These are phyloP conservation scores for Melopsittacus undulatus DNA, from an alignment of 2,797 vertebrate genomes.

Conservation along the genomic window DNA sequence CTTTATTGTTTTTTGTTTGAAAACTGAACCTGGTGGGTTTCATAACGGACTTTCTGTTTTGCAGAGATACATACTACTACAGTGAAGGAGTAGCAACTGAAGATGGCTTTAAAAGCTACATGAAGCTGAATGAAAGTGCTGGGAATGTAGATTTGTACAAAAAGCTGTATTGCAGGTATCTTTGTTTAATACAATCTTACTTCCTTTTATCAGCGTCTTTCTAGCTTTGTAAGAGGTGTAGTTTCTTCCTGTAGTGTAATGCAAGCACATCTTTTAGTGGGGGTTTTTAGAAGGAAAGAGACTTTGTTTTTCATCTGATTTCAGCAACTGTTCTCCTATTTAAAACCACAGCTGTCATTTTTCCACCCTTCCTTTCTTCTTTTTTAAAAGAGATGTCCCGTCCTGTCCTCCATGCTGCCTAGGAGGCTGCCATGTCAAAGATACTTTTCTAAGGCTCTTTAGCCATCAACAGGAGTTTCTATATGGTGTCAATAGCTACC, in stretches of 20 bases:
- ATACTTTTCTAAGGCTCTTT: not conserved
- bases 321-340: not conserved
- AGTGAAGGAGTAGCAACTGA: slow-evolving; percentile 46
- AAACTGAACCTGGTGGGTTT: not conserved
- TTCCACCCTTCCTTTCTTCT: not conserved
- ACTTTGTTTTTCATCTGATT: not conserved
- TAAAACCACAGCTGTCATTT: not conserved
- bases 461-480: not conserved
- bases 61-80: slow-evolving; percentile 76
- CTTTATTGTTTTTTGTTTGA: not conserved
- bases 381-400: not conserved
- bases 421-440: not conserved
- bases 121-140: slow-evolving; percentile 76
- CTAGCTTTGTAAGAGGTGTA: not conserved
- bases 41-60: not conserved
- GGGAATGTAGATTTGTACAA: slow-evolving; percentile 71
- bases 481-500: not conserved
- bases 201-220: not conserved
- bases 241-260: not conserved
- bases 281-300: not conserved
- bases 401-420: not conserved
- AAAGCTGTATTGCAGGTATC: slow-evolving; percentile 79
- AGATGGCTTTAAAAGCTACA: slow-evolving; percentile 58
- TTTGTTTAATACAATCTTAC: not conserved
- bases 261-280: not conserved